phyloP scores from a whole-genome alignment of 2,888 invertebrate species.

The Noctua comes region DNA sequence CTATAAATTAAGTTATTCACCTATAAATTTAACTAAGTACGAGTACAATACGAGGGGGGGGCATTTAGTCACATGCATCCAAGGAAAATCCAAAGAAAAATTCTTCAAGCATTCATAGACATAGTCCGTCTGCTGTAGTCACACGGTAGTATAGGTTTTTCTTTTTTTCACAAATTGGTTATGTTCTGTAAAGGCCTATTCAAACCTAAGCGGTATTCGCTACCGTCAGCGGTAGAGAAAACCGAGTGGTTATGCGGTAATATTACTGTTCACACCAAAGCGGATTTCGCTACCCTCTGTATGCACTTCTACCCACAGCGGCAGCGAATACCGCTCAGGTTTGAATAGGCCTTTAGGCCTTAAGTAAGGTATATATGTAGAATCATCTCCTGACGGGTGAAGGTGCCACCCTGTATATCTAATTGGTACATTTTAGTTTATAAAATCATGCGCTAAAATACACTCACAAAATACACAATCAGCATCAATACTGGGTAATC shows the following conservation, averaged over 20 bases:
- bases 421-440: neutral
- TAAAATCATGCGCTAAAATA: slow-evolving; percentile 3
- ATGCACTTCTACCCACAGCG: too few relatives aligned
- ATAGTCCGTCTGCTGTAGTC: neutral
- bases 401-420: neutral
- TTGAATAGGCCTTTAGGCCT: too few relatives aligned
- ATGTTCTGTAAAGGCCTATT: neutral
- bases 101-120: neutral
- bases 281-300: too few relatives aligned
- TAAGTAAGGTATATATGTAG: neutral
- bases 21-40: slow-evolving; percentile 7
- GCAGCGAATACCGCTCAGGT: too few relatives aligned
- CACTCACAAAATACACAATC: slow-evolving; percentile 5
- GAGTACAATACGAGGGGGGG: neutral
- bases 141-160: neutral
- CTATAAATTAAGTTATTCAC: neutral
- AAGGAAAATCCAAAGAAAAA: neutral
- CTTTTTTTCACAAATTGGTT: neutral
- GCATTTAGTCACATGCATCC: neutral
- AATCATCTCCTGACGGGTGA: neutral
- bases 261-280: too few relatives aligned
- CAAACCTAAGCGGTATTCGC: too few relatives aligned
- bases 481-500: slow-evolving; percentile 5
- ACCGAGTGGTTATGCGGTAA: too few relatives aligned
- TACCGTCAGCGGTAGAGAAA: too few relatives aligned